These are phyloP conservation scores for Centropus unirufus DNA, from an alignment of 2,113 vertebrate genomes.

Conservation along the genomic window DNA sequence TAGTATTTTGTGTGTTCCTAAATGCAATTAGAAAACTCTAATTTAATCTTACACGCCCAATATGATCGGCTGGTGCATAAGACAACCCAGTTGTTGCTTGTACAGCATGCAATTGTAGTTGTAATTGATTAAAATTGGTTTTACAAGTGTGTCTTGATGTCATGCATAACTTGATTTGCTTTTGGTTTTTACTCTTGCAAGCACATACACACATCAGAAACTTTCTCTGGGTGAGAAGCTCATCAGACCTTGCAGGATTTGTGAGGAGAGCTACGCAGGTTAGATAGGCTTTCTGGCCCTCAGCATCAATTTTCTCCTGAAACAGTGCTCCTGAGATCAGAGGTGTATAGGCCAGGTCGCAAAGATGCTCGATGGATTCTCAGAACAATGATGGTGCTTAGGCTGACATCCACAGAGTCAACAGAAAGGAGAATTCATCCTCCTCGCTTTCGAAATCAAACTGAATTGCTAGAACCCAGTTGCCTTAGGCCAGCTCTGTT, in stretches of 20 bases:
- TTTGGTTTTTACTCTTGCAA: slow-evolving; percentile 11
- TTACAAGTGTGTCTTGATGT: slow-evolving; percentile 53
- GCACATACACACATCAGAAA: neutral
- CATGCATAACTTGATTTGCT: slow-evolving; percentile 48
- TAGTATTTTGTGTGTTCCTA: slow-evolving; percentile 62
- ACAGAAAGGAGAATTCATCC: neutral
- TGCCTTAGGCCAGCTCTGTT: neutral
- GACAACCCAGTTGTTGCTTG: slow-evolving; percentile 47
- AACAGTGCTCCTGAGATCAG: neutral
- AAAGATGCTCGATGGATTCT: neutral
- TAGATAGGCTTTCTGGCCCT: neutral
- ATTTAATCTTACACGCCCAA: slow-evolving; percentile 71
- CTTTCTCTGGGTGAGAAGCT: neutral
- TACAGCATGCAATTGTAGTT: slow-evolving; percentile 42
- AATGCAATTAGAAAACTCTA: slow-evolving; percentile 66
- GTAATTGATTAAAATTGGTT: slow-evolving; percentile 63
- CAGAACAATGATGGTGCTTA: neutral
- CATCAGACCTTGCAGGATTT: neutral
- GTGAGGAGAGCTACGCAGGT: neutral
- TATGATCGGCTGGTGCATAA: slow-evolving; percentile 45
- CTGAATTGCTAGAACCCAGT: neutral
- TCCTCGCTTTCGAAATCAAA: neutral
- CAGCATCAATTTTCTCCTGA: neutral
- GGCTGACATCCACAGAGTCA: neutral
- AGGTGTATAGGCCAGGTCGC: neutral